Base-by-base conservation (phyloP, 2,797 vertebrate genomes). In the Spea hammondii region DNA sequence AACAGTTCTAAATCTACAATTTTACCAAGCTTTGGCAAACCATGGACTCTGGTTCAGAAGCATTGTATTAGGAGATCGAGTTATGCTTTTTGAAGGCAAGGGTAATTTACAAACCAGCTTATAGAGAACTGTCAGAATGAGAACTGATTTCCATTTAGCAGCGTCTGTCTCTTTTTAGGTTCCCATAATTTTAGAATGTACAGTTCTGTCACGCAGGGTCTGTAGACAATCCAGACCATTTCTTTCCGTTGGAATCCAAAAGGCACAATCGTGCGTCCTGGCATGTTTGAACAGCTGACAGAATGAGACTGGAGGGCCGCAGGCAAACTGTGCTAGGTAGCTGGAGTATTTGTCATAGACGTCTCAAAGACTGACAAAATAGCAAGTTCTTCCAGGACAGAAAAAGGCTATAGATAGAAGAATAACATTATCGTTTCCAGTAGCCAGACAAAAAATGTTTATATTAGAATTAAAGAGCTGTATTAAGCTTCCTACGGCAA, bases 251-350 rank as follows among this genome's bases (percentile, higher is more conserved):
- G 66, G 62, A 77, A 76, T 76, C 60, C 69, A 76, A 44, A 75
- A 69, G 70, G 51, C 44, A 57, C 48, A 73, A 51, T 55, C 32
- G n/a, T 7, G 49, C 60, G 54, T 80, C 79, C 53, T 82, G 49
- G 69, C 50, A 76, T 81, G 79, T 80, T 82, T 84, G 74, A 86
- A 84, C 84, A 83, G 86, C 83, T 86, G 82, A 82, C 83, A 65
- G 69, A 48, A 72, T 70, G 60, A 71, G 70, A 45, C 8, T 51
- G 73, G 68, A 17, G 72, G 64, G 74, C 72, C 85, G 71, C 77
- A 72, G 75, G 78, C 71, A 80, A 74, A 68, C 66, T 14, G 3
- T 8, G 8, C 67, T 78, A 74, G 7, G 44, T 74, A 60, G 72
- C 57, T 49, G 46, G 70, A 77, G 71, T 72, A 67, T 77, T 67